Evolutionary conservation across 2,888 invertebrate species (phyloP), one percentile per base, ranked within the genome.

Genomic region (Pollenia angustigena): DNA sequence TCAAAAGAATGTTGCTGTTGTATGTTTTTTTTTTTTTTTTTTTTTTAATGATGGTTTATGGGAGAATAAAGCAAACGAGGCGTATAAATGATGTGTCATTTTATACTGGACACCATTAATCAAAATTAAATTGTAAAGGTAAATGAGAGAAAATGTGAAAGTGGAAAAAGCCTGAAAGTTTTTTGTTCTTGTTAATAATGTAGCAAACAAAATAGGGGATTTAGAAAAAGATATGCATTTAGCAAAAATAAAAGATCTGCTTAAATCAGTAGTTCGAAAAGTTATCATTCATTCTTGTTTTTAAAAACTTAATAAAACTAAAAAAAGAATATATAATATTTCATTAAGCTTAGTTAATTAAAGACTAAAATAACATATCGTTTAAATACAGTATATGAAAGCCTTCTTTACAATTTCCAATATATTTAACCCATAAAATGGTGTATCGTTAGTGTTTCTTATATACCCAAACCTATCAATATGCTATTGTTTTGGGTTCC

Each of bases 31-130:
- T 18, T 18, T 18, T 1, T 18, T 18, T 18, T 18, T 18, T 18
- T 9, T 16, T 40, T 18, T 44, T n/a, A 44, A 50, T 71, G 44
- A 8, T 60, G 18, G 48, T 44, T 40, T 64, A 50, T 69, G 64
- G 40, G 14, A 62, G 50, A 40, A 9, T 85, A 46, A 76, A 88
- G 81, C 86, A 82, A 81, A 88, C 85, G 85, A 87, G 87, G 88
- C 88, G 86, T 88, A 89, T 89, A 89, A 89, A 88, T 89, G 87
- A 89, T 88, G 88, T 72, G 84, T 84, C 80, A 71, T 80, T 86
- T 72, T 85, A 81, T 82, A 69, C 85, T 89, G 89, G 87, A 75
- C 88, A 88, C 86, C 89, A 89, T 89, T 89, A 89, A 89, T 89
- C 89, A 89, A 89, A 88, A 89, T 89, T 89, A 88, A 89, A 85